These are phyloP conservation scores for Autographa gamma DNA, from an alignment of 2,888 invertebrate genomes.

Conservation along the genomic window DNA sequence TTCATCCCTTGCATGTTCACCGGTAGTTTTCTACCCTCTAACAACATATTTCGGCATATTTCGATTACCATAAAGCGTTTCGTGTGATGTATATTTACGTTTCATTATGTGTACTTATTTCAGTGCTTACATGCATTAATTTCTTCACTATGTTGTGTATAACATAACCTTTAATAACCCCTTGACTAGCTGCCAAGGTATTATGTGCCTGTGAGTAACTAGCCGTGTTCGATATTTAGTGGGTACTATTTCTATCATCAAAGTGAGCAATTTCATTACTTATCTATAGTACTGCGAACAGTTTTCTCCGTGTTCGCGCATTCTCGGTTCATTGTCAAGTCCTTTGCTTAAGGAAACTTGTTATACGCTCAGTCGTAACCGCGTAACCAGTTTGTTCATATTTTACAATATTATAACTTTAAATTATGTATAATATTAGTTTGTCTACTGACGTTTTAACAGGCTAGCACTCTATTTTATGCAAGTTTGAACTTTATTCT, in stretches of 20 bases:
- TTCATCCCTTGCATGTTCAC: constrained; percentile 87
- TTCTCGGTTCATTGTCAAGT: constrained; percentile 8
- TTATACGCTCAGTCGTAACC: constrained; percentile 8
- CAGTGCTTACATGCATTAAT: constrained; percentile 77
- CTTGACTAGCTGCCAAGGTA: constrained; percentile 23
- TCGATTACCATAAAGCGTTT: constrained; percentile 89
- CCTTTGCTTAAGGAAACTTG: constrained; percentile 8
- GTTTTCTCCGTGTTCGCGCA: constrained; percentile 5
- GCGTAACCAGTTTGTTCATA: constrained; percentile 5
- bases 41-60: constrained; percentile 89
- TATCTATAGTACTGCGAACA: neutral
- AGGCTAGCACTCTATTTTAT: neutral
- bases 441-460: constrained; percentile 4
- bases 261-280: neutral
- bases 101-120: constrained; percentile 77
- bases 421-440: neutral
- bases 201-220: constrained; percentile 3
- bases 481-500: neutral
- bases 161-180: constrained; percentile 55
- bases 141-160: constrained; percentile 68
- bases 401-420: constrained; percentile 5
- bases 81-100: constrained; percentile 85
- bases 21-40: constrained; percentile 87
- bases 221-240: constrained; percentile 33
- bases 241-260: neutral